Evolutionary conservation across 37 sponge, comb jelly and placozoan genomes (phyloP).

Genomic region (Crambe crambe): DNA sequence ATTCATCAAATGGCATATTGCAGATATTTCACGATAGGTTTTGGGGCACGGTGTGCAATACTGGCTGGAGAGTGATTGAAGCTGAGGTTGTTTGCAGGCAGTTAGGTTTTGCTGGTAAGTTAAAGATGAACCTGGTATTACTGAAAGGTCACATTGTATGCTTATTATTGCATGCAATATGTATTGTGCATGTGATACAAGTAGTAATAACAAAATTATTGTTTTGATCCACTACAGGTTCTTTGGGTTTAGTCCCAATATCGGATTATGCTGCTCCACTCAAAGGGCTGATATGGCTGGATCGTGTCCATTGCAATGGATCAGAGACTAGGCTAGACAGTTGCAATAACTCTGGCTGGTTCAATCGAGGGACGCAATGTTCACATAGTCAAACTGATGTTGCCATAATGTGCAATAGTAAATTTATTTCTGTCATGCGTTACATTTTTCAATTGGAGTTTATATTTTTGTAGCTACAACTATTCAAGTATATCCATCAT

Average conservation of each 20-base stretch:
- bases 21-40: slow-evolving; percentile 16
- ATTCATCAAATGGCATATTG: background rate
- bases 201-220: background rate
- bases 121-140: background rate
- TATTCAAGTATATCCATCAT: background rate
- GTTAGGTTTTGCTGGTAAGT: slow-evolving; percentile 9
- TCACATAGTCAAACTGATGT: background rate
- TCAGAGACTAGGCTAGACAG: background rate
- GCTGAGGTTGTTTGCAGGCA: slow-evolving; percentile 25
- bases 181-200: background rate
- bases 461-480: too few species aligned
- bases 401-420: background rate
- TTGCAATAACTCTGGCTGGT: slow-evolving; percentile 1
- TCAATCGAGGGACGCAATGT: background rate
- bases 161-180: too few species aligned
- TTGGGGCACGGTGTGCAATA: slow-evolving; percentile 26
- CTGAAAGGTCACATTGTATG: background rate
- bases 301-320: slow-evolving; percentile 1
- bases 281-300: slow-evolving; percentile 13
- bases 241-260: too few species aligned
- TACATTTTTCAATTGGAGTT: background rate
- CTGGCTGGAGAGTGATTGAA: background rate
- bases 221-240: too few species aligned
- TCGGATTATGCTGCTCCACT: too few species aligned
- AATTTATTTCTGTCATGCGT: background rate